phyloP scores from a whole-genome alignment of 2,888 invertebrate genomes.

The Mythimna loreyi region DNA sequence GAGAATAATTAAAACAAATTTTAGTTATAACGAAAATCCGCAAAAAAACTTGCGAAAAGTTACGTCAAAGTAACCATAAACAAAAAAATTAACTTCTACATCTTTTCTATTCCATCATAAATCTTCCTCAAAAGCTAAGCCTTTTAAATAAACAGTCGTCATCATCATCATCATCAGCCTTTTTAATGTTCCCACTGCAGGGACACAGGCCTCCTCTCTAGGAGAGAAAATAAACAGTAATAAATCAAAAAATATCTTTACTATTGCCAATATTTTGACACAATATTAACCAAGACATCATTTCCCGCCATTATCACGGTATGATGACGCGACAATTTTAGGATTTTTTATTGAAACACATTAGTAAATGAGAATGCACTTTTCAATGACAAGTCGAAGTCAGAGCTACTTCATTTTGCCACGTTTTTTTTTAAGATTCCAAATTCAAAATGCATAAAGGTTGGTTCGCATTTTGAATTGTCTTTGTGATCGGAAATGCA shows the following conservation, averaged over 20 bases:
- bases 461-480: neutral
- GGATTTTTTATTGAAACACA: slow-evolving; percentile 67
- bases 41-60: too few species aligned
- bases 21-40: too few species aligned
- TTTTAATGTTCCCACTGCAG: too few species aligned
- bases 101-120: slow-evolving; percentile 16
- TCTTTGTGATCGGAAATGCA: too few species aligned
- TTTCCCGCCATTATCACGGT: slow-evolving; percentile 39
- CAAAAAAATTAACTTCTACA: neutral
- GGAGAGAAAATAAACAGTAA: too few species aligned
- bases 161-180: too few species aligned
- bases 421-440: slow-evolving; percentile 31
- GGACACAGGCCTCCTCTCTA: too few species aligned
- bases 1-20: too few species aligned
- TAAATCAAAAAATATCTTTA: slow-evolving; percentile 49
- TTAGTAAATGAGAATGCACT: slow-evolving; percentile 68
- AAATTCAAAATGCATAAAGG: slow-evolving; percentile 23
- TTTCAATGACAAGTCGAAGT: slow-evolving; percentile 57
- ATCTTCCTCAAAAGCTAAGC: slow-evolving; percentile 29
- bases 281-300: slow-evolving; percentile 68
- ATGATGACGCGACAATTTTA: slow-evolving; percentile 66
- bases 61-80: too few species aligned
- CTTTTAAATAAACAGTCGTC: slow-evolving; percentile 39
- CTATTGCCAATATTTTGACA: slow-evolving; percentile 52
- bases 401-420: slow-evolving; percentile 61